Evolutionary conservation across 2,888 invertebrate species (phyloP).

Genomic region (Acanthoscelides obtectus): DNA sequence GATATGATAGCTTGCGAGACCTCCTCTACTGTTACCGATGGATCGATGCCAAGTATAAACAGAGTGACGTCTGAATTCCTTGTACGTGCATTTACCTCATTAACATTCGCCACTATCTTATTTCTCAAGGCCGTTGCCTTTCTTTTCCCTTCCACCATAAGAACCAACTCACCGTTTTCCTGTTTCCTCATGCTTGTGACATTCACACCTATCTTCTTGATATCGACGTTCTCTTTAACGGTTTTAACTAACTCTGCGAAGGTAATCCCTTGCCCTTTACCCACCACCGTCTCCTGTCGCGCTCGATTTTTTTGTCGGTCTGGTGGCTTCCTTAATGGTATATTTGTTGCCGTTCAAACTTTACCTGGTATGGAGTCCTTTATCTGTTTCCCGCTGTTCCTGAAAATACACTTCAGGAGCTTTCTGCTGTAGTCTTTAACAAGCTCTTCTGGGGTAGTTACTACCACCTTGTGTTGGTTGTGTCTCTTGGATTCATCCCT

Average conservation of each 20-base stretch:
- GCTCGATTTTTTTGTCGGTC: not conserved
- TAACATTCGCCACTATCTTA: not conserved
- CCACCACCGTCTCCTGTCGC: not conserved
- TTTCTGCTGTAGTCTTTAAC: slow-evolving; percentile 1
- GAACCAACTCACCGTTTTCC: not conserved
- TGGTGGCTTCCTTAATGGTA: not conserved
- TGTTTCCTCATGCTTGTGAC: too few species aligned
- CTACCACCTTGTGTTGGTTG: not conserved
- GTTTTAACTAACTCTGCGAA: not conserved
- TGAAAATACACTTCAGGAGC: slow-evolving; percentile 3
- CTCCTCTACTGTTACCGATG: not conserved
- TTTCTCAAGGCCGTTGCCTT: not conserved
- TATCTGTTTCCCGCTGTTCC: not conserved
- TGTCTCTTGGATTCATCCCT: not conserved
- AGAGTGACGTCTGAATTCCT: not conserved
- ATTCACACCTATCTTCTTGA: too few species aligned
- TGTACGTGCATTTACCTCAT: not conserved
- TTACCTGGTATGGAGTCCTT: not conserved
- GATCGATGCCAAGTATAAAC: not conserved
- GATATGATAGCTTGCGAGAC: not conserved
- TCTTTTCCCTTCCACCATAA: not conserved
- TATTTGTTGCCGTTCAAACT: not conserved
- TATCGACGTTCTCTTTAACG: not conserved
- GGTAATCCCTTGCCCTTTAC: not conserved
- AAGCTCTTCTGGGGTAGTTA: not conserved